phyloP scores from a whole-genome alignment of 2,797 vertebrate genomes.

The Botia almorhae region DNA sequence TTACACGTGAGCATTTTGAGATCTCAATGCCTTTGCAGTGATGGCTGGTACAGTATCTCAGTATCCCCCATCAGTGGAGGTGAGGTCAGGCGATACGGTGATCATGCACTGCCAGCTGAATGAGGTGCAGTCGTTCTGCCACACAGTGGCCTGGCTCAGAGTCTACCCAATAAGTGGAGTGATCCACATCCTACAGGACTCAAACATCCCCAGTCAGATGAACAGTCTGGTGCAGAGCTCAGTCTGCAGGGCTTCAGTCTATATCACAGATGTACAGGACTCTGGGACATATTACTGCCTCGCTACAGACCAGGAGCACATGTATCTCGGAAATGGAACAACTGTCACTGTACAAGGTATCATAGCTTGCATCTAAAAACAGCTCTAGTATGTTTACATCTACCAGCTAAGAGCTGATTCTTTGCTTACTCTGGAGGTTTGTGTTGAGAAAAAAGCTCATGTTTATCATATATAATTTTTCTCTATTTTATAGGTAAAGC shows the following conservation, averaged over 20 bases:
- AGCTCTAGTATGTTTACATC: not conserved
- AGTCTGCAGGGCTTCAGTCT: constrained; percentile 18
- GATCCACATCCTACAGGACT: constrained; percentile 12
- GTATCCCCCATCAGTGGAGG: constrained; percentile 17
- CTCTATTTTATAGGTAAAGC: too few relatives aligned
- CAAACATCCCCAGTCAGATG: not conserved
- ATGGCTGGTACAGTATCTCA: constrained; percentile 21
- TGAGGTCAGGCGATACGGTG: constrained; percentile 7
- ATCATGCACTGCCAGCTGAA: constrained; percentile 35
- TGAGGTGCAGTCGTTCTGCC: constrained; percentile 33
- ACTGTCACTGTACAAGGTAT: constrained; percentile 37
- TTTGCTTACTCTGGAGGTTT: too few relatives aligned
- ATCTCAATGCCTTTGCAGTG: constrained; percentile 6
- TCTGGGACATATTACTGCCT: constrained; percentile 51
- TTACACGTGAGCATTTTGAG: not conserved
- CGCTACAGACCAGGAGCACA: not conserved
- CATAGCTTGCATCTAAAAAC: not conserved
- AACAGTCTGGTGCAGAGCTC: not conserved
- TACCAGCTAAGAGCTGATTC: not conserved
- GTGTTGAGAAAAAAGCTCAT: too few relatives aligned
- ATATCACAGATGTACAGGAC: not conserved
- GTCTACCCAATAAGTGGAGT: constrained; percentile 13
- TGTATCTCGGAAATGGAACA: constrained; percentile 48
- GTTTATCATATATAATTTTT: not conserved
- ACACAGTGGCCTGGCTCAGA: constrained; percentile 42